Conservation (phyloP, 1,140 invertebrate species). For the Littorina saxatilis region DNA sequence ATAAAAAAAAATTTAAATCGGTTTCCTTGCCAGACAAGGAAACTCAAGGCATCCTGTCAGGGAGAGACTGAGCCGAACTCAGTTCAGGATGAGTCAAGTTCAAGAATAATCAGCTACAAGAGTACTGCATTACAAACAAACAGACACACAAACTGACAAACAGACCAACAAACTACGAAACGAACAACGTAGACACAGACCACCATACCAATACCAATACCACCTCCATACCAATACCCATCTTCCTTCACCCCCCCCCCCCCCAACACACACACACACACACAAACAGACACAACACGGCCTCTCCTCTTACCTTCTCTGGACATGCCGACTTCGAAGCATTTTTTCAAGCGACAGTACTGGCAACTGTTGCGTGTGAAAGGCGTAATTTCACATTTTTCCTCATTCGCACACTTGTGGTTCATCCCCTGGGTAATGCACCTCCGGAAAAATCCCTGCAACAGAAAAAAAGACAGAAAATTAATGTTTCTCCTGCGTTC, state of each 20-base stretch:
- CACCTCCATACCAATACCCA: neutral
- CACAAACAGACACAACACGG: no score
- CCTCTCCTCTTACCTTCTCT: constrained; percentile 69
- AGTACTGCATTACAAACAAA: no score
- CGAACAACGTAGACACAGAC: neutral
- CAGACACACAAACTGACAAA: constrained; percentile 15
- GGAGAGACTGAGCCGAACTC: no score
- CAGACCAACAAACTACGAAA: neutral
- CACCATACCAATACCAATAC: neutral
- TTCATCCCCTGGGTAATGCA: constrained; percentile 77
- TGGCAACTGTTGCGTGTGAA: constrained; percentile 76
- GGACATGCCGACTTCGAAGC: constrained; percentile 76
- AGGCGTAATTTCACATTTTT: constrained; percentile 76
- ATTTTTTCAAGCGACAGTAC: constrained; percentile 77
- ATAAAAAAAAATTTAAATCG: no score
- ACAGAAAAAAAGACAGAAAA: neutral
- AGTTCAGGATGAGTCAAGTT: no score
- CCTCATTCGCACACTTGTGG: constrained; percentile 75
- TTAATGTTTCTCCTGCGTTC: no score
- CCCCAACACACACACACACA: no score
- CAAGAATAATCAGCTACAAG: no score
- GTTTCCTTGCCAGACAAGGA: no score
- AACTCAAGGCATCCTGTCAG: no score
- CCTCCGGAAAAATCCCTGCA: constrained; percentile 75
- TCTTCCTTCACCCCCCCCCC: neutral